Evolutionary conservation across 2,113 vertebrate genomes (phyloP).

Genomic region (Nyctereutes procyonoides): DNA sequence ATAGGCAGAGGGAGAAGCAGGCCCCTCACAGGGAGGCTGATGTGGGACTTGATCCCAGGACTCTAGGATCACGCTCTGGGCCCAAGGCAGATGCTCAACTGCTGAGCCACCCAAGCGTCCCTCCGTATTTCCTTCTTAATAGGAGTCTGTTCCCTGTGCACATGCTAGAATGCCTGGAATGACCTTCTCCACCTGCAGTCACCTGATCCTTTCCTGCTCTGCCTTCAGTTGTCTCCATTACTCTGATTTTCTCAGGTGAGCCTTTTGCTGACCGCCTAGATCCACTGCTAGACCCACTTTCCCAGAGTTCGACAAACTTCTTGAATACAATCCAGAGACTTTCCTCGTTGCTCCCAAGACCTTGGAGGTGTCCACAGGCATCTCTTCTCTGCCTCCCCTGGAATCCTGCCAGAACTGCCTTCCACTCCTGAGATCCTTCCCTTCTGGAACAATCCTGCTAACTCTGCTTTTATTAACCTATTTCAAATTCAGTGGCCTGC

Average conservation of each 20-base stretch:
- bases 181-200: neutral
- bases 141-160: neutral
- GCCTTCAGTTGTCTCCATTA: neutral
- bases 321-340: neutral
- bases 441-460: neutral
- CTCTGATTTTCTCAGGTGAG: neutral
- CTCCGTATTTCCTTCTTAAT: neutral
- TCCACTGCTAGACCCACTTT: neutral
- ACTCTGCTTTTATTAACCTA: neutral
- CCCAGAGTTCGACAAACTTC: neutral
- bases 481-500: neutral
- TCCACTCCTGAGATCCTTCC: neutral
- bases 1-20: neutral
- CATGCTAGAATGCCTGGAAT: neutral
- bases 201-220: neutral
- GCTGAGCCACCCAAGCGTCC: neutral
- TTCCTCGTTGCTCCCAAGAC: neutral
- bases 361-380: neutral
- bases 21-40: fast-evolving
- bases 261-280: neutral
- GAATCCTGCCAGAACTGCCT: neutral
- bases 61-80: neutral
- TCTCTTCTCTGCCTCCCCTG: neutral
- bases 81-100: neutral
- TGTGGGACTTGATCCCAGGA: neutral